These are phyloP conservation scores for Prosapia bicincta DNA, from an alignment of 2,888 invertebrate genomes.

Conservation along the genomic window DNA sequence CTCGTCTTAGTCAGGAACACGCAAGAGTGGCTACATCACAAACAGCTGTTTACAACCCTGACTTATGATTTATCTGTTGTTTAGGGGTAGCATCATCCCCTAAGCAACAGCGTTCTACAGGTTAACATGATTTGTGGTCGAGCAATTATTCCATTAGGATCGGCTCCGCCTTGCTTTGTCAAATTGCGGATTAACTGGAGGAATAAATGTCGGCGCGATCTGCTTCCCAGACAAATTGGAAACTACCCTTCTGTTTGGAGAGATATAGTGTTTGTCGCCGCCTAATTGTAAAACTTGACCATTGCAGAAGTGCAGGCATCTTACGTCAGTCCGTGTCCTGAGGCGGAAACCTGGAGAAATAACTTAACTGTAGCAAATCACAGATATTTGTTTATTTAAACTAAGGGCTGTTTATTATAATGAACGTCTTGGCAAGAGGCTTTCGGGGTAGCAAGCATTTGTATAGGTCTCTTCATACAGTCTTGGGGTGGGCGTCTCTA, in stretches of 20 bases:
- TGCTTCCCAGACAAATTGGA: not conserved
- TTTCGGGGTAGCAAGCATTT: no score
- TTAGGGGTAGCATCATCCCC: slow-evolving; percentile 16
- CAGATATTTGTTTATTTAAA: no score
- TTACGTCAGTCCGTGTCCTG: no score
- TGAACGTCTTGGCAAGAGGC: no score
- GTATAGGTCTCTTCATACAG: no score
- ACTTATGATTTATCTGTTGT: slow-evolving; percentile 16
- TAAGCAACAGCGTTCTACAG: slow-evolving; percentile 10
- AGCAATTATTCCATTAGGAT: slow-evolving; percentile 18
- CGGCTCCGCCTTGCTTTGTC: not conserved
- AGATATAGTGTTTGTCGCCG: no score
- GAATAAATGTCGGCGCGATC: slow-evolving; percentile 11
- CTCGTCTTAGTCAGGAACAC: not conserved
- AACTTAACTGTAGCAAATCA: no score
- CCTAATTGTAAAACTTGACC: no score
- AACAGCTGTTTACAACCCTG: slow-evolving; percentile 1
- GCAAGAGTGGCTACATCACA: not conserved
- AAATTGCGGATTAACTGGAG: slow-evolving; percentile 12
- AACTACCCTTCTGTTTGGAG: not conserved
- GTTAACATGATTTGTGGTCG: slow-evolving; percentile 25
- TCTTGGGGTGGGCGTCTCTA: no score
- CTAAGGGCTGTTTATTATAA: no score
- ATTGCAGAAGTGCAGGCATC: no score
- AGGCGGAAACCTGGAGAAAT: no score